Percentiles rank a stretch among this genome's conserved stretches.
These are phyloP conservation scores for Auanema freiburgensis DNA, from an alignment of 2,888 invertebrate species.

Conservation along the genomic window DNA sequence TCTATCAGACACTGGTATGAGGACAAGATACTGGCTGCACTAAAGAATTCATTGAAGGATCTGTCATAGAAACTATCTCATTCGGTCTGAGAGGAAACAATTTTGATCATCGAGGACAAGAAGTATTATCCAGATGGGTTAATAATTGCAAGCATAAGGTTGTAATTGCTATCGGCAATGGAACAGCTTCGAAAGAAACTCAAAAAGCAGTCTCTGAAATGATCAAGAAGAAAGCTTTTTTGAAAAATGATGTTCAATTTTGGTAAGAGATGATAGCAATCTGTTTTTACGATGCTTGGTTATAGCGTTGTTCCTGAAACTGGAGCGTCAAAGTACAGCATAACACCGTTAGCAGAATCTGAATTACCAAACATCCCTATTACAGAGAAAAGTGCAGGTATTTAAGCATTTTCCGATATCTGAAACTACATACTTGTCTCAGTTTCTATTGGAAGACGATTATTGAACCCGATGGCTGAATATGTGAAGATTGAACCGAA, in stretches of 20 bases:
- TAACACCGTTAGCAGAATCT: constrained; percentile 79
- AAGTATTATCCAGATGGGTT: constrained; percentile 70
- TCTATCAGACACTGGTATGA: constrained; percentile 66
- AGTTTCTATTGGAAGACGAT: constrained; percentile 78
- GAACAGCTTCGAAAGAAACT: constrained; percentile 85
- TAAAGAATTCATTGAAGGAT: constrained; percentile 55
- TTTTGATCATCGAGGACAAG: constrained; percentile 41
- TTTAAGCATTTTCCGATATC: neutral
- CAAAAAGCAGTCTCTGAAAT: constrained; percentile 76
- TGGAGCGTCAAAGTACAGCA: constrained; percentile 89
- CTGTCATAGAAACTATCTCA: constrained; percentile 74
- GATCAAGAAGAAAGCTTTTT: constrained; percentile 71
- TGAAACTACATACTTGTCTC: constrained; percentile 17
- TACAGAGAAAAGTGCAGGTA: constrained; percentile 79
- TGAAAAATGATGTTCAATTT: constrained; percentile 70
- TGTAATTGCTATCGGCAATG: constrained; percentile 86
- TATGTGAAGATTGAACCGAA: constrained; percentile 89
- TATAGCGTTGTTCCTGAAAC: constrained; percentile 84
- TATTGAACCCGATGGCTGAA: constrained; percentile 87
- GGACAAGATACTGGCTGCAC: constrained; percentile 6
- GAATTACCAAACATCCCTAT: constrained; percentile 84
- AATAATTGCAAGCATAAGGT: constrained; percentile 73
- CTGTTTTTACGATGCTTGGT: neutral
- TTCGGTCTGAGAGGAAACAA: constrained; percentile 72
- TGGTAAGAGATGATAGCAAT: constrained; percentile 51